Evolutionary conservation across 2,113 vertebrate species (phyloP).

Genomic region (Chloropsis hardwickii): DNA sequence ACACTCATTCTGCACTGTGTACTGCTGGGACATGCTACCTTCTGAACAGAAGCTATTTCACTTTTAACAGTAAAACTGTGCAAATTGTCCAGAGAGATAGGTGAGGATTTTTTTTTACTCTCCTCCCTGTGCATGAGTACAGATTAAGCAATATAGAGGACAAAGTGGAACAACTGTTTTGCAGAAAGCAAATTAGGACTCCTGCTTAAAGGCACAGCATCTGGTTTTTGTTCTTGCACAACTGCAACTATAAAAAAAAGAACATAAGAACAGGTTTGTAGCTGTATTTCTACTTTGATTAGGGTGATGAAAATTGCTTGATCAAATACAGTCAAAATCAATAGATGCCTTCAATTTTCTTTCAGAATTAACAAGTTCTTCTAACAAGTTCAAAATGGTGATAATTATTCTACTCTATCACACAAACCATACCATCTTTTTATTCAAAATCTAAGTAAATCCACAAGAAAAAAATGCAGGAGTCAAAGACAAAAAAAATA

Average conservation of each 20-base stretch:
- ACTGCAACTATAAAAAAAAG: background rate
- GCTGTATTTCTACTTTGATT: background rate
- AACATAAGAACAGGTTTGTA: background rate
- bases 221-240: background rate
- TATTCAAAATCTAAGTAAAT: background rate
- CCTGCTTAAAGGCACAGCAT: constrained; percentile 44
- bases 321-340: background rate
- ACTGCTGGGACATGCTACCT: background rate
- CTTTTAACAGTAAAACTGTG: constrained; percentile 22
- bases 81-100: constrained; percentile 38
- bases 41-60: background rate
- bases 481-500: background rate
- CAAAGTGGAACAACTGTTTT: constrained; percentile 30
- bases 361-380: background rate
- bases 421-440: background rate
- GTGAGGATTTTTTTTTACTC: background rate
- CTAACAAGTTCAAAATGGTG: background rate
- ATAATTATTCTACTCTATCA: background rate
- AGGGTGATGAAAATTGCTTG: background rate
- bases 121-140: background rate
- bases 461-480: background rate
- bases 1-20: background rate
- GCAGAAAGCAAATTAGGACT: constrained; percentile 57
- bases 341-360: background rate
- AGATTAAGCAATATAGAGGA: constrained; percentile 40